Evolutionary conservation across 2,797 vertebrate genomes (phyloP), one percentile per base, ranked within the genome.

Genomic region (Neoniphon sammara): DNA sequence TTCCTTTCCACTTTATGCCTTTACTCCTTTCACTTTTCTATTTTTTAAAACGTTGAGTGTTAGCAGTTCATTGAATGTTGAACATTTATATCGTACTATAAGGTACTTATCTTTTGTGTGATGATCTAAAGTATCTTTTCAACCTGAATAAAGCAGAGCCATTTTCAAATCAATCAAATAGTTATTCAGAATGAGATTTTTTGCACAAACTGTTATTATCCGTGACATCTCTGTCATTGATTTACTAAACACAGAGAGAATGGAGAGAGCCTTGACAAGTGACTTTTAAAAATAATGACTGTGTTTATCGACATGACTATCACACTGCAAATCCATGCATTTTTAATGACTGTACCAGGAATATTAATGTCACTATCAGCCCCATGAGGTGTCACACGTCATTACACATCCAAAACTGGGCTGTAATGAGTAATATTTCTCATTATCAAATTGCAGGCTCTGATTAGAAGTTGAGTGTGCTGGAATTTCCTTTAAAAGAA

Each of bases 281-380:
- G 39, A 11, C 49, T 56, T 25, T 5, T 58, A 1, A 65, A 71
- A 61, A 27, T 27, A 70, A 55, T 7, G 10, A 27, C 15, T 57
- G 70, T 59, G 67, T 71, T 81, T 66, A 27, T 66, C 46, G 63
- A 83, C 62, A 57, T 12, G 71, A 69, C 53, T 31, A 53, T 70
- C 73, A 49, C 52, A 2, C 54, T 30, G 63, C 60, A 54, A 55
- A 69, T 82, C 64, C 54, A 73, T 84, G 67, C 68, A 90, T 88
- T 76, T 78, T 69, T 83, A 88, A 84, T 70, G 59, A 60, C 10
- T 59, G 25, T 66, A 60, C 70, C 50, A 64, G 70, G 78, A 86
- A 85, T 71, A 80, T 81, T 80, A 39, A 77, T 20, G 49, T 55
- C 55, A 61, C 15, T 56, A 57, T 69, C 66, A 74, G 70, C 86